phyloP scores from a whole-genome alignment of 1,140 invertebrate genomes.

The Nilaparvata lugens region DNA sequence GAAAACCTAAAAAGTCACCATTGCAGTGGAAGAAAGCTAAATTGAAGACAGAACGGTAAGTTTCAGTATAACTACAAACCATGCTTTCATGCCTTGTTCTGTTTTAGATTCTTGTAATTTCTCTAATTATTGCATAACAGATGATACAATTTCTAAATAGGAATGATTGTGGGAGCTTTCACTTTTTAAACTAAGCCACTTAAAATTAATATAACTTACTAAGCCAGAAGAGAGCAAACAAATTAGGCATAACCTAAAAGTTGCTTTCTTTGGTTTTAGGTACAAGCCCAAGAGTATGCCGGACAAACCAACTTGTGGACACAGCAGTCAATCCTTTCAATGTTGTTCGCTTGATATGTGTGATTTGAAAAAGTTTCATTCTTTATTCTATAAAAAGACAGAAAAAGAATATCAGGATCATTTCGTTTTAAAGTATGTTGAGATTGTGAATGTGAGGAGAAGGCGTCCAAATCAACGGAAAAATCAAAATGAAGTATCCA shows the following conservation, averaged over 20 bases:
- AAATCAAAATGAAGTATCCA: not conserved
- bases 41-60: too few relatives aligned
- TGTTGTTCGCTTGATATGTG: constrained; percentile 1
- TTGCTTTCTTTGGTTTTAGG: constrained; percentile 7
- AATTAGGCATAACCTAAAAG: not conserved
- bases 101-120: not conserved
- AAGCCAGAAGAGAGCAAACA: constrained; percentile 4
- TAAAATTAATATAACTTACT: not conserved
- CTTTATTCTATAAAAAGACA: not conserved
- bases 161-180: not conserved
- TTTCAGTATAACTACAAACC: not conserved
- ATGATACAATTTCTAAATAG: not conserved
- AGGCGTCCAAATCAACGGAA: not conserved
- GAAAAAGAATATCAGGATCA: constrained; percentile 2
- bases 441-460: constrained; percentile 2
- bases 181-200: not conserved
- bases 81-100: not conserved
- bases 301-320: not conserved
- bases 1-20: not conserved
- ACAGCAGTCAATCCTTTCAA: not conserved
- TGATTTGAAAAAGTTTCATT: constrained; percentile 6
- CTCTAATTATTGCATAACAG: not conserved
- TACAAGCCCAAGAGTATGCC: not conserved
- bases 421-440: constrained; percentile 4
- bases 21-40: too few relatives aligned